Base-by-base conservation (phyloP, 2,888 invertebrate genomes). In the Drosophila histrio region DNA sequence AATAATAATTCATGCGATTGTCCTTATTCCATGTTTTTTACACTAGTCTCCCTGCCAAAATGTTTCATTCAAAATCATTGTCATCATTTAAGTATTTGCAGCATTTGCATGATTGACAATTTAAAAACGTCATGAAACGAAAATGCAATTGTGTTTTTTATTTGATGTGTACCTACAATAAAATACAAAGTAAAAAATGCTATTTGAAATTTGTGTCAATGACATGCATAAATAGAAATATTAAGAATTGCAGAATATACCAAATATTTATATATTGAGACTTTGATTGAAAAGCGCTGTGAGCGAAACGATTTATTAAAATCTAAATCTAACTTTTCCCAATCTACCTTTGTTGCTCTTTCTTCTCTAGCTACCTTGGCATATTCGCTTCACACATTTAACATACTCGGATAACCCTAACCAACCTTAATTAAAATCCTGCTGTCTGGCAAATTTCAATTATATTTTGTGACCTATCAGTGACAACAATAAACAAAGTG, bases 401-500 rank as follows among this genome's bases (percentile, higher is more conserved):
- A 32, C 15, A 17, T 11, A 22, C 19, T 9, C 13, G 24, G 8
- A 21, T 21, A 15, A n/a, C 15, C 17, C 26, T 19, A 41, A 13
- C 19, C 28, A 36, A 38, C 24, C 77, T 80, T 77, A 87, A 80
- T 87, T 80, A 74, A 80, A 80, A 80, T 62, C 73, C 39, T 53
- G 64, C 58, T 65, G 39, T 75, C 62, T 76, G 66, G 56, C 49
- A 60, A 73, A 67, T 79, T 85, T 87, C 83, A 76, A 82, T 85
- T 85, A 69, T 72, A 60, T 82, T 69, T 73, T 87, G 79, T 72
- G 83, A 86, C 86, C 88, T 79, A 87, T 83, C 88, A 76, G 83
- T 64, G 62, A 63, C 67, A 68, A 77, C 68, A 65, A 83, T 76
- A 70, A 86, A 86, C 81, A 86, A 79, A 82, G 46, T 46, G 58